These are phyloP conservation scores for Aptenodytes forsteri DNA, from an alignment of 2,113 vertebrate genomes.

Conservation along the genomic window DNA sequence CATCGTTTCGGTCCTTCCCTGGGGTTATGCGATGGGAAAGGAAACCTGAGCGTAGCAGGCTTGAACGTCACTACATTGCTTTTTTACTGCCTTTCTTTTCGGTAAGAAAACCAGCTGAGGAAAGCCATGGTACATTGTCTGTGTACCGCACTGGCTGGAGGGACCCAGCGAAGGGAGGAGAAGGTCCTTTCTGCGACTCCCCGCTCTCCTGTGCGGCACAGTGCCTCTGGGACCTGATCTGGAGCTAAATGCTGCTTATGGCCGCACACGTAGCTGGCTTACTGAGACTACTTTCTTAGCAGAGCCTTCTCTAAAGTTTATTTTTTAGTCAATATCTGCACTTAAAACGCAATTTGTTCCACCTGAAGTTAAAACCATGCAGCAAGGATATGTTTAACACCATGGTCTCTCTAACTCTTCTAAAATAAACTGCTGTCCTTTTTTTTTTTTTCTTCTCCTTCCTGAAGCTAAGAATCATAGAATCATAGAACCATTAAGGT, in stretches of 20 bases:
- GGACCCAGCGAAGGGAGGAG: background rate
- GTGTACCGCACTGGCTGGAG: background rate
- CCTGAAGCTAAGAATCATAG: too few species aligned
- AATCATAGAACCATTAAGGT: too few species aligned
- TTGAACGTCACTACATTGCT: accelerated
- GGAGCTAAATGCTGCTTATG: background rate
- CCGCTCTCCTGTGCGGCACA: background rate
- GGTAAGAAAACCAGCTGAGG: background rate
- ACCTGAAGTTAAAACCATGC: background rate
- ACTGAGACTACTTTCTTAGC: background rate
- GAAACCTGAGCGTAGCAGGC: background rate
- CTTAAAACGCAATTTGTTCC: background rate
- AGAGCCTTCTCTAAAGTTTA: background rate
- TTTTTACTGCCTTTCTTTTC: background rate
- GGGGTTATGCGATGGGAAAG: background rate
- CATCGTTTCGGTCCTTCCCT: accelerated
- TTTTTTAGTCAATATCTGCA: background rate
- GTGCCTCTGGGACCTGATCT: background rate
- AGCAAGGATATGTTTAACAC: background rate
- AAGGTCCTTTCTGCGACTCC: background rate
- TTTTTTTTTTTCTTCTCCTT: too few species aligned
- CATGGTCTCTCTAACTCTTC: background rate
- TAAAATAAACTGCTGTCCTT: background rate
- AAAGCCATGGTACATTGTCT: accelerated
- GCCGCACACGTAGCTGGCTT: too few species aligned